Percentiles rank a stretch among this genome's conserved stretches.
These are phyloP conservation scores for Notothenia coriiceps DNA, from an alignment of 2,113 vertebrate species.

Conservation along the genomic window DNA sequence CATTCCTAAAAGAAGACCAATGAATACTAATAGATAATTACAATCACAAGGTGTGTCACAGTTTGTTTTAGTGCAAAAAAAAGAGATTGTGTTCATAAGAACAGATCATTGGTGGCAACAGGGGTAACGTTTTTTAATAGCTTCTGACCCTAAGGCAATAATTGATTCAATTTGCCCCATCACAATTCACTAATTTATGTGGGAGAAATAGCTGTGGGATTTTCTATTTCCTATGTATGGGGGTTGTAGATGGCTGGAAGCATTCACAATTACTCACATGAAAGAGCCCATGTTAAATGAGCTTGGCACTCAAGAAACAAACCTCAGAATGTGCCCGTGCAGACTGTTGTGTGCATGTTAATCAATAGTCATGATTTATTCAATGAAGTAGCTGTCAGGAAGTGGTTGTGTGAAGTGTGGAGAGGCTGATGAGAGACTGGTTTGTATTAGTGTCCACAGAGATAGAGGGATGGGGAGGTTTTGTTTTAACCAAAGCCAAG, in stretches of 20 bases:
- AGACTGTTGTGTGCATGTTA: constrained; percentile 74
- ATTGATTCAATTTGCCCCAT: constrained; percentile 77
- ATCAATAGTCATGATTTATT: constrained; percentile 84
- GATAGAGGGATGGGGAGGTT: constrained; percentile 40
- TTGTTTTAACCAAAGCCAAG: constrained; percentile 55
- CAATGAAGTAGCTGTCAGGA: constrained; percentile 76
- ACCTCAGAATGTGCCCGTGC: constrained; percentile 62
- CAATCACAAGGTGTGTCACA: constrained; percentile 60
- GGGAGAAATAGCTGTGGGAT: constrained; percentile 68
- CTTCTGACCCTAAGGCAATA: constrained; percentile 77
- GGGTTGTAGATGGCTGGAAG: constrained; percentile 62
- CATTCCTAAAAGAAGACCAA: constrained; percentile 19
- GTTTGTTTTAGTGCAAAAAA: constrained; percentile 43
- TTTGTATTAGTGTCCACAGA: constrained; percentile 51
- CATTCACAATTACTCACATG: constrained; percentile 79
- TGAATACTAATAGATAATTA: constrained; percentile 48
- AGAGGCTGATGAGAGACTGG: constrained; percentile 64
- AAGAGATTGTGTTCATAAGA: constrained; percentile 60
- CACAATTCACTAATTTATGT: constrained; percentile 75
- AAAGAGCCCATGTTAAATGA: constrained; percentile 78
- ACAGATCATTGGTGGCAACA: constrained; percentile 73
- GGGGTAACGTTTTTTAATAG: constrained; percentile 71
- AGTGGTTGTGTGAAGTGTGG: constrained; percentile 71
- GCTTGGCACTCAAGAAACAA: constrained; percentile 78
- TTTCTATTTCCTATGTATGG: constrained; percentile 62